Conservation (phyloP, 2,113 vertebrate species). For the Pollachius pollachius region DNA sequence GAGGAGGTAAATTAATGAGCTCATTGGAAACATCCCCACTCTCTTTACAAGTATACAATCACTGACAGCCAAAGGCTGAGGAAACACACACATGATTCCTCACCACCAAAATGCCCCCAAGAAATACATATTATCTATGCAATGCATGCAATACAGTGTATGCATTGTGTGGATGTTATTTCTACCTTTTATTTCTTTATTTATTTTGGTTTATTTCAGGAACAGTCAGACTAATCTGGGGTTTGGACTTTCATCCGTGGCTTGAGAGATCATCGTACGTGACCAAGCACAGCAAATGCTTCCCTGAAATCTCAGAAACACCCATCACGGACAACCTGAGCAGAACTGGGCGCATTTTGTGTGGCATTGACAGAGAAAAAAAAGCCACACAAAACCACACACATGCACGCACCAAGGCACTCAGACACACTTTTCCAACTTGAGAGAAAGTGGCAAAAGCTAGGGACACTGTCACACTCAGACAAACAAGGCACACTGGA, state of each 20-base stretch:
- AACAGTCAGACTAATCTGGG: conserved; percentile 17
- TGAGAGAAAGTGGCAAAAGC: too few relatives aligned
- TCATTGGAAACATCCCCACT: neutral
- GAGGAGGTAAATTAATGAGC: conserved; percentile 25
- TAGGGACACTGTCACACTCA: too few relatives aligned
- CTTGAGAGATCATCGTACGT: conserved; percentile 8
- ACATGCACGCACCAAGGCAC: too few relatives aligned
- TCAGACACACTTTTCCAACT: too few relatives aligned
- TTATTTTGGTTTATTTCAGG: too few relatives aligned
- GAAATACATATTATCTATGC: neutral
- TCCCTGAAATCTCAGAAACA: conserved; percentile 48
- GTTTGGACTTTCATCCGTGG: conserved; percentile 3
- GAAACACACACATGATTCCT: too few relatives aligned
- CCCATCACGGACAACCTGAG: neutral
- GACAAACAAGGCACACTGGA: too few relatives aligned
- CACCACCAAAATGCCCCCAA: neutral
- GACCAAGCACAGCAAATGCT: conserved; percentile 15
- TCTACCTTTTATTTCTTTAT: too few relatives aligned
- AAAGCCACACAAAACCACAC: too few relatives aligned
- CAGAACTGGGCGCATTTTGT: neutral
- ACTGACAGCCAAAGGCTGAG: too few relatives aligned
- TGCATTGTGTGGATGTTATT: conserved; percentile 19
- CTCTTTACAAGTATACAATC: too few relatives aligned
- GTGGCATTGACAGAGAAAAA: too few relatives aligned
- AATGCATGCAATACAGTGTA: neutral